phyloP scores from a whole-genome alignment of 2,888 invertebrate genomes.

The Leptarthrus brevirostris region DNA sequence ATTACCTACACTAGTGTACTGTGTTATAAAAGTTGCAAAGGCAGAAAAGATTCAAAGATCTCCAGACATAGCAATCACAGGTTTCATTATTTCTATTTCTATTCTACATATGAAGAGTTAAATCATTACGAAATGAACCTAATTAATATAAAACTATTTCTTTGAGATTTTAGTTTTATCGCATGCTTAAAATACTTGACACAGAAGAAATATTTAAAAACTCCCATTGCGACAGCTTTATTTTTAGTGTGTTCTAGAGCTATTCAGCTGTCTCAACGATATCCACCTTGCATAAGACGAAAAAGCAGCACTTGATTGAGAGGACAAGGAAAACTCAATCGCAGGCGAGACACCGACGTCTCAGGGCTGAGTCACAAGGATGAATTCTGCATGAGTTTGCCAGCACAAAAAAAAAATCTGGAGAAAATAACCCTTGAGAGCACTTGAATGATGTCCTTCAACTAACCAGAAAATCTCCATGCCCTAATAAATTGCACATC shows the following conservation, averaged over 20 bases:
- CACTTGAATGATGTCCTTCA: constrained; percentile 42
- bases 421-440: constrained; percentile 38
- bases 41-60: no score
- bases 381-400: constrained; percentile 36
- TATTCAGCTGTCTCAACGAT: constrained; percentile 24
- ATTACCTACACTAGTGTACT: no score
- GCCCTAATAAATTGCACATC: constrained; percentile 29
- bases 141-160: no score
- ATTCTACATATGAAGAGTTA: no score
- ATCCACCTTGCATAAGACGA: constrained; percentile 43
- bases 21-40: no score
- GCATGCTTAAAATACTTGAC: constrained; percentile 4
- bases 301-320: constrained; percentile 36
- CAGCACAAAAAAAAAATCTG: constrained; percentile 8
- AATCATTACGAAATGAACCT: no score
- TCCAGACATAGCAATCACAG: no score
- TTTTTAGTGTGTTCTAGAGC: constrained; percentile 16
- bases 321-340: constrained; percentile 36
- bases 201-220: constrained; percentile 23
- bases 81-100: no score
- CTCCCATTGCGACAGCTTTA: not conserved
- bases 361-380: constrained; percentile 26
- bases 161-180: not conserved
- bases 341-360: constrained; percentile 32
- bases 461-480: constrained; percentile 43